Conservation (phyloP, 2,888 invertebrate species). For the Andrena chrysosceles region DNA sequence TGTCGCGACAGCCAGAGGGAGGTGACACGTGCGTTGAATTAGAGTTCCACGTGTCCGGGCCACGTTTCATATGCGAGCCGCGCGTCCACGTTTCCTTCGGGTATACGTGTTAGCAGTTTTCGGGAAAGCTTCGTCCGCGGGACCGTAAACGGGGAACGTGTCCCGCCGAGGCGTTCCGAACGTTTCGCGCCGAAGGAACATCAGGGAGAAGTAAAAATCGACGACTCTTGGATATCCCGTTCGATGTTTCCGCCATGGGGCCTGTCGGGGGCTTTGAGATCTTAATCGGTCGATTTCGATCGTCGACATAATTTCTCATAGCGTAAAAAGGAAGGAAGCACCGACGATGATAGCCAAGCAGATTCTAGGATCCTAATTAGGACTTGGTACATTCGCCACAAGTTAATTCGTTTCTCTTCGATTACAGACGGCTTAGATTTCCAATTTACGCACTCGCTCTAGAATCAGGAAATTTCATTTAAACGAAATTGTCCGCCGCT, state of each 20-base stretch:
- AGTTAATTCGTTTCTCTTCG: background rate
- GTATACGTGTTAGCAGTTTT: constrained; percentile 31
- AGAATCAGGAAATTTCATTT: background rate
- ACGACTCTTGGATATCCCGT: background rate
- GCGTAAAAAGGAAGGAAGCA: no score
- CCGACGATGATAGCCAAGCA: no score
- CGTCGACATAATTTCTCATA: no score
- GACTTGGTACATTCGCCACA: no score
- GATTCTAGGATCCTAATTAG: no score
- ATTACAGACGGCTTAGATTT: background rate
- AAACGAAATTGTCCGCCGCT: background rate
- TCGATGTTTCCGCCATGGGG: background rate
- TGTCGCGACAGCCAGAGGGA: constrained; percentile 39
- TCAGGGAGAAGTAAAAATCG: background rate
- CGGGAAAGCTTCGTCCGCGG: constrained; percentile 3
- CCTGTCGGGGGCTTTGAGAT: background rate
- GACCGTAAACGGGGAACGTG: constrained; percentile 35
- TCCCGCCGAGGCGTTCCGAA: background rate
- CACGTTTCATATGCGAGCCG: constrained; percentile 54
- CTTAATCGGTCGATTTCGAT: no score
- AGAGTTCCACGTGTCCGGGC: constrained; percentile 48
- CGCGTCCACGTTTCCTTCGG: constrained; percentile 25
- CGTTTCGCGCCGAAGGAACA: background rate
- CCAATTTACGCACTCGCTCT: background rate
- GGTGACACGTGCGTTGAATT: constrained; percentile 67